Percentiles rank a stretch among this genome's conserved stretches.
These are phyloP conservation scores for Ellobius talpinus DNA, from an alignment of 2,113 vertebrate species.

Conservation along the genomic window DNA sequence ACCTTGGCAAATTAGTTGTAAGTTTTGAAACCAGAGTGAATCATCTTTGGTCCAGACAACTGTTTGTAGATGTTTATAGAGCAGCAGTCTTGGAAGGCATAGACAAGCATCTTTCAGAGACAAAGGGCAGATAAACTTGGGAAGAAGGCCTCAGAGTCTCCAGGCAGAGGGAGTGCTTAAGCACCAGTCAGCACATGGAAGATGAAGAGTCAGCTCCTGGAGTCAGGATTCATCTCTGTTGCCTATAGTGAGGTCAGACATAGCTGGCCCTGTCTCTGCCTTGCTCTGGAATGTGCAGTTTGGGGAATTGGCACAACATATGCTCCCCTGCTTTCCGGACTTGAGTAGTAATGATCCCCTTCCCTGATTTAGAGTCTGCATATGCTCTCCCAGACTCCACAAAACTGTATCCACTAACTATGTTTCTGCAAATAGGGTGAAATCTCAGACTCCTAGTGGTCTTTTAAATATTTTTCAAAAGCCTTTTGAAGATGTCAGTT, in stretches of 20 bases:
- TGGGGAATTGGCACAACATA: not conserved
- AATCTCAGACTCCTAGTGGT: not conserved
- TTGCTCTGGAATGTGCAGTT: not conserved
- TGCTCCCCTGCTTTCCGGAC: not conserved
- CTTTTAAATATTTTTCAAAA: not conserved
- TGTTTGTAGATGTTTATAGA: not conserved
- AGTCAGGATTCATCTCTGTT: not conserved
- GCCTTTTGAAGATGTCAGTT: not conserved
- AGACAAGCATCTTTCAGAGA: not conserved
- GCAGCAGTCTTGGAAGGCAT: not conserved
- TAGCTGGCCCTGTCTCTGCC: not conserved
- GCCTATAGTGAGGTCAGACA: rapidly evolving
- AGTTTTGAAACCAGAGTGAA: not conserved
- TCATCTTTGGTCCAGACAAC: not conserved
- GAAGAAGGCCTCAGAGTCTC: not conserved
- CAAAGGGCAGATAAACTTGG: not conserved
- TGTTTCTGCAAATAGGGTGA: not conserved
- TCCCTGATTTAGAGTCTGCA: not conserved
- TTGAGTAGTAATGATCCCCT: not conserved
- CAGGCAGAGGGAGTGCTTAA: not conserved
- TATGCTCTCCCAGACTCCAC: not conserved
- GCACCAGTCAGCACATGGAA: not conserved
- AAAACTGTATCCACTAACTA: not conserved
- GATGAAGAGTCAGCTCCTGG: not conserved
- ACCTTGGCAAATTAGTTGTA: not conserved